A percentile compares a stretch with the other conserved stretches of the same genome.
Evolutionary conservation across 2,888 invertebrate genomes (phyloP).

Genomic region (Apamea epomidion): DNA sequence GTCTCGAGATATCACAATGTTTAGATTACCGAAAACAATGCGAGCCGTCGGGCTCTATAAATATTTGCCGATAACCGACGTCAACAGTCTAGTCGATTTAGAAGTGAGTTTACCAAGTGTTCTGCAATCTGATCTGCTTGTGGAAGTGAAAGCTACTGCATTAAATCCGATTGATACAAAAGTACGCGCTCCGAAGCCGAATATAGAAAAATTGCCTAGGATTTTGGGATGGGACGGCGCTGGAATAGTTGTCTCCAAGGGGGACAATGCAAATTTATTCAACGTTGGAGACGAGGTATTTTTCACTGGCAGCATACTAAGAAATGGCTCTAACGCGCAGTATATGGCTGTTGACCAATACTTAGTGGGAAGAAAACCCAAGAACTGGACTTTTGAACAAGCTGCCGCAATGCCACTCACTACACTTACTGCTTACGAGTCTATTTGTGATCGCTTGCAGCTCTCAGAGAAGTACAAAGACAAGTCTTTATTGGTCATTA

Average conservation of each 20-base stretch:
- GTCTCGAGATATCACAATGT: slow-evolving; percentile 55
- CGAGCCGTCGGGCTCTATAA: slow-evolving; percentile 85
- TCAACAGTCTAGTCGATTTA: slow-evolving; percentile 81
- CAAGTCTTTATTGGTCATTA: slow-evolving; percentile 82
- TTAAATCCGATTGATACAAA: slow-evolving; percentile 86
- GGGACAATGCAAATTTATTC: slow-evolving; percentile 73
- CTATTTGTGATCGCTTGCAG: slow-evolving; percentile 80
- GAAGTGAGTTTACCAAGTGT: slow-evolving; percentile 79
- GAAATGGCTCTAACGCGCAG: slow-evolving; percentile 83
- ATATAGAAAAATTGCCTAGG: slow-evolving; percentile 76
- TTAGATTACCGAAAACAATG: slow-evolving; percentile 81
- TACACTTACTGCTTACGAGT: slow-evolving; percentile 82
- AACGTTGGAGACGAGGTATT: slow-evolving; percentile 85
- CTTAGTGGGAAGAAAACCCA: slow-evolving; percentile 81
- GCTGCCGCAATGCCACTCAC: slow-evolving; percentile 86
- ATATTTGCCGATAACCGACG: slow-evolving; percentile 83
- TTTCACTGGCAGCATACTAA: slow-evolving; percentile 81
- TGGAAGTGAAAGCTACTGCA: slow-evolving; percentile 84
- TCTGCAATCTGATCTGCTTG: slow-evolving; percentile 78
- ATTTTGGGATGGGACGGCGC: slow-evolving; percentile 86
- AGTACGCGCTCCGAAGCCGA: slow-evolving; percentile 80
- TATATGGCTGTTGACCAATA: slow-evolving; percentile 82
- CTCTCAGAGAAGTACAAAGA: slow-evolving; percentile 83
- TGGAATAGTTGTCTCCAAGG: slow-evolving; percentile 81
- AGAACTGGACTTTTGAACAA: slow-evolving; percentile 82